These are phyloP conservation scores for Guaruba guarouba DNA, from an alignment of 2,113 vertebrate genomes.

Conservation along the genomic window DNA sequence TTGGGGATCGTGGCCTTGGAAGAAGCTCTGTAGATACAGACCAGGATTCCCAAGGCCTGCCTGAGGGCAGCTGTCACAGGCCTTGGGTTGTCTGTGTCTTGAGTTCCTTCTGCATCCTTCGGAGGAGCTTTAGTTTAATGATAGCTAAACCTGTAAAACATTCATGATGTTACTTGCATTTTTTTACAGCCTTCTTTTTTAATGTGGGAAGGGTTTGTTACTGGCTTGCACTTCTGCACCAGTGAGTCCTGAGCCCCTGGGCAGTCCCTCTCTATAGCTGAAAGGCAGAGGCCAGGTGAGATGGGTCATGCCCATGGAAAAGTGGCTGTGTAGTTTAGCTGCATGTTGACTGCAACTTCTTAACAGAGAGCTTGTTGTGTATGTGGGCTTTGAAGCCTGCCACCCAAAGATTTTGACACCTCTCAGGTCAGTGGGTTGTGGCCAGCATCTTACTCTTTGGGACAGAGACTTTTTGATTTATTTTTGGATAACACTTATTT, in stretches of 20 bases:
- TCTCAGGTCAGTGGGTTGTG: neutral
- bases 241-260: neutral
- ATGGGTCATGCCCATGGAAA: neutral
- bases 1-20: neutral
- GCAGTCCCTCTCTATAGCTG: accelerated
- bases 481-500: neutral
- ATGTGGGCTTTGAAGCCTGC: neutral
- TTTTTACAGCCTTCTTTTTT: neutral
- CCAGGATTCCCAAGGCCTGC: neutral
- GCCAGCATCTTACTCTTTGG: neutral
- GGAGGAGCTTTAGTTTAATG: neutral
- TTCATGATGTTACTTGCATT: neutral
- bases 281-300: neutral
- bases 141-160: neutral
- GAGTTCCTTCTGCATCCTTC: neutral
- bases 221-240: neutral
- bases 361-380: neutral
- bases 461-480: neutral
- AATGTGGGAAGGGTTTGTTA: neutral
- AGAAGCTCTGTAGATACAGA: neutral
- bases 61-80: neutral
- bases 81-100: neutral
- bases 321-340: neutral
- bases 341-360: neutral
- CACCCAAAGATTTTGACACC: neutral